A percentile compares a stretch with the other conserved stretches of the same genome.
Evolutionary conservation across 2,797 vertebrate species (phyloP).

Genomic region (Tenualosa thibaudeaui): DNA sequence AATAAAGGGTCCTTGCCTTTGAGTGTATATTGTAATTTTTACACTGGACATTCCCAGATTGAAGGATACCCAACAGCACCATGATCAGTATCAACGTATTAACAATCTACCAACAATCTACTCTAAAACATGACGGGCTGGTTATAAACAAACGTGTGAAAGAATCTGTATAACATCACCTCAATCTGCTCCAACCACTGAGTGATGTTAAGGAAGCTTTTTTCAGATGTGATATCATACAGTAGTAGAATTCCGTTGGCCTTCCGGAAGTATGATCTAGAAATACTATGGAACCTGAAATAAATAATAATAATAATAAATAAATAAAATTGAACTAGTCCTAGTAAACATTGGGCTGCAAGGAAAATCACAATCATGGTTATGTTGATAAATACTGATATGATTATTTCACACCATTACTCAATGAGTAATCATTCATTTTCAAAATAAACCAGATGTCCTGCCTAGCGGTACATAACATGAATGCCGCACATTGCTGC

Average conservation of each 20-base stretch:
- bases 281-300: slow-evolving; percentile 50
- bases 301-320: no score
- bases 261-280: slow-evolving; percentile 54
- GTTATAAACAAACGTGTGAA: not conserved
- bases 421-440: no score
- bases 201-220: slow-evolving; percentile 48
- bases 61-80: not conserved
- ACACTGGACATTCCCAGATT: not conserved
- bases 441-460: no score
- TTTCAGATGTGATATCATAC: slow-evolving; percentile 45
- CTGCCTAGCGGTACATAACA: no score
- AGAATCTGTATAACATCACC: slow-evolving; percentile 24
- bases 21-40: not conserved
- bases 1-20: not conserved
- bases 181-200: slow-evolving; percentile 57
- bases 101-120: not conserved
- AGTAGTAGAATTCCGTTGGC: slow-evolving; percentile 46
- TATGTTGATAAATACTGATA: no score
- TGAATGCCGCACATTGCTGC: no score
- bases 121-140: not conserved
- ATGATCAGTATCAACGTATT: not conserved
- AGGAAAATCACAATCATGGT: no score
- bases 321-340: no score
- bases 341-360: no score
- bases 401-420: no score